Evolutionary conservation across 2,113 vertebrate genomes (phyloP).

Genomic region (Entelurus aequoreus): DNA sequence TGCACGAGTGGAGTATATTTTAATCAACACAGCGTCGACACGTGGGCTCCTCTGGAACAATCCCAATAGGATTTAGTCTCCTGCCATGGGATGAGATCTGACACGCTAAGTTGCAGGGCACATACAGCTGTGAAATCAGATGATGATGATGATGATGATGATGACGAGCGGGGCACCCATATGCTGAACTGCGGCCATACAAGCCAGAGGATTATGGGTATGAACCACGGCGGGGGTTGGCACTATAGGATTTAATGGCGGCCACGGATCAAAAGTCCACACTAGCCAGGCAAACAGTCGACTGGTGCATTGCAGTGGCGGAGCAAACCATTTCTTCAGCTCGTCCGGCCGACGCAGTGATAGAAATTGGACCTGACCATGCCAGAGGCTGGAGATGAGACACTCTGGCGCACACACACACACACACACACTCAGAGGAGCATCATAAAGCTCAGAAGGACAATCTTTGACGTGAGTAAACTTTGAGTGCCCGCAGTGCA

Average conservation of each 20-base stretch:
- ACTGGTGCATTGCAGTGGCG: slow-evolving; percentile 38
- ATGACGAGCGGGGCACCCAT: slow-evolving; percentile 19
- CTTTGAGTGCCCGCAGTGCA: slow-evolving; percentile 41
- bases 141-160: slow-evolving; percentile 36
- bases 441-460: slow-evolving; percentile 47
- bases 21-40: slow-evolving; percentile 38
- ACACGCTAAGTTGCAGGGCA: slow-evolving; percentile 34
- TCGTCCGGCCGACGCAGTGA: slow-evolving; percentile 39
- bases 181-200: slow-evolving; percentile 30
- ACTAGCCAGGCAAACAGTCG: neutral
- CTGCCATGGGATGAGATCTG: slow-evolving; percentile 28
- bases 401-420: slow-evolving; percentile 25
- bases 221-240: slow-evolving; percentile 14
- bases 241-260: slow-evolving; percentile 7
- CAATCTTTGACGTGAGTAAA: slow-evolving; percentile 46
- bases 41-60: slow-evolving; percentile 33
- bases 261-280: neutral
- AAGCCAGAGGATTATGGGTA: slow-evolving; percentile 46
- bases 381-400: slow-evolving; percentile 53
- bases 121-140: slow-evolving; percentile 48
- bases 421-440: slow-evolving; percentile 24
- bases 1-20: slow-evolving; percentile 37
- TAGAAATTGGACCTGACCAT: slow-evolving; percentile 60
- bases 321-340: slow-evolving; percentile 29
- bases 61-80: slow-evolving; percentile 44